These are phyloP conservation scores for Tetraneura akinire DNA, from an alignment of 1,140 invertebrate species.

Conservation along the genomic window DNA sequence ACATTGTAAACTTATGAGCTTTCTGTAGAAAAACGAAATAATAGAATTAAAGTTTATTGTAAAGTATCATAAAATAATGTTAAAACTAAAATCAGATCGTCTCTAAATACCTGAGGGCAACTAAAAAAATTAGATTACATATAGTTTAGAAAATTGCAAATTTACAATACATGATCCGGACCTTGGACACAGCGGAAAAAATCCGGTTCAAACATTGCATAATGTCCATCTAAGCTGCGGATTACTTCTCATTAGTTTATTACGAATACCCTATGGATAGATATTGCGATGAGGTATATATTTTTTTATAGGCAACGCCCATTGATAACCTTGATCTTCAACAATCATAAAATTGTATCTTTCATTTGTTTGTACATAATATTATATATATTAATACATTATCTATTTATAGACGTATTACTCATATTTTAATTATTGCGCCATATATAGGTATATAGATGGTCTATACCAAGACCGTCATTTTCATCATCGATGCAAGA, in stretches of 20 bases:
- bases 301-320: constrained; percentile 44
- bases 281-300: constrained; percentile 19
- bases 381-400: background rate
- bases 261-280: constrained; percentile 16
- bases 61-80: background rate
- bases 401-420: background rate
- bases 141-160: constrained; percentile 23
- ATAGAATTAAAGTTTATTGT: background rate
- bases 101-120: background rate
- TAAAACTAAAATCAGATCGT: background rate
- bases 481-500: constrained; percentile 42
- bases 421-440: background rate
- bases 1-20: too few relatives aligned
- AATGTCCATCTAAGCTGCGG: background rate
- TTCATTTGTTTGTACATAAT: constrained; percentile 4
- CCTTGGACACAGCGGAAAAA: constrained; percentile 13
- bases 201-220: constrained; percentile 38
- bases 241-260: constrained; percentile 7
- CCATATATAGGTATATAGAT: constrained; percentile 52
- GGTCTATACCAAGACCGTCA: constrained; percentile 56
- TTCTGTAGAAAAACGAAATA: constrained; percentile 11
- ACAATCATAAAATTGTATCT: constrained; percentile 27
- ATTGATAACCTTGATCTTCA: constrained; percentile 47
- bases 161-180: constrained; percentile 23
- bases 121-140: constrained; percentile 25